Base-by-base conservation (phyloP, 2,888 invertebrate species). In the Drosophila sordidula region DNA sequence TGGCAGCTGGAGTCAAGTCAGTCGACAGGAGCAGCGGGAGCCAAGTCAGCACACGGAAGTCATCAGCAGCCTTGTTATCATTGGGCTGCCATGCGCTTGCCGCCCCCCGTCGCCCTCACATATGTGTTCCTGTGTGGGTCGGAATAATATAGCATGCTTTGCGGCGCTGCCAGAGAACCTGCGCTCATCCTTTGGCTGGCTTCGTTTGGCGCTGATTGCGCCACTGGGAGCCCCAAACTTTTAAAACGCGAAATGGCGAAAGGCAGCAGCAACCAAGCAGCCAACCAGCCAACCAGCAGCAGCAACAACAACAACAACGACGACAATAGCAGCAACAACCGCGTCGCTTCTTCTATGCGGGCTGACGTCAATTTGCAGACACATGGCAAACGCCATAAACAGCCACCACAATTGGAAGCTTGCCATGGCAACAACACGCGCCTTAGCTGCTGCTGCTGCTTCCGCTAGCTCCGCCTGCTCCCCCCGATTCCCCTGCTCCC, bases 1-100 rank as follows among this genome's bases (percentile, higher is more conserved):
- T 38, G 63, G 51, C 38, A 54, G 50, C 49, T 56, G 32, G 55
- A 77, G 78, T 36, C 69, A 73, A 77, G 59, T 65, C 77, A 68
- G 63, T 56, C 39, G 41, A 50, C 32, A 38, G 34, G 29, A 72
- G 47, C 45, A 54, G 54, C 49, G 49, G 58, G 50, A 61, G 78
- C 39, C 46, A 67, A 70, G 71, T 59, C 64, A 68, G 76, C 59
- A 54, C 57, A 69, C 76, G 83, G 88, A 83, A 83, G 86, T 88
- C 88, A 83, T 88, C 83, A 83, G 88, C 88, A 76, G 82, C 62
- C 86, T 85, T 88, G 83, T 83, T 83, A 88, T 83, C 83, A 76
- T 85, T 79, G 70, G 67, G 62, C 61, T 47, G 56, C 46, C 46
- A 54, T 38, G 45, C 56, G 41, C 44, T 11, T 12, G 32, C 39